Conservation (phyloP, 2,797 vertebrate genomes). For the Alca torda region DNA sequence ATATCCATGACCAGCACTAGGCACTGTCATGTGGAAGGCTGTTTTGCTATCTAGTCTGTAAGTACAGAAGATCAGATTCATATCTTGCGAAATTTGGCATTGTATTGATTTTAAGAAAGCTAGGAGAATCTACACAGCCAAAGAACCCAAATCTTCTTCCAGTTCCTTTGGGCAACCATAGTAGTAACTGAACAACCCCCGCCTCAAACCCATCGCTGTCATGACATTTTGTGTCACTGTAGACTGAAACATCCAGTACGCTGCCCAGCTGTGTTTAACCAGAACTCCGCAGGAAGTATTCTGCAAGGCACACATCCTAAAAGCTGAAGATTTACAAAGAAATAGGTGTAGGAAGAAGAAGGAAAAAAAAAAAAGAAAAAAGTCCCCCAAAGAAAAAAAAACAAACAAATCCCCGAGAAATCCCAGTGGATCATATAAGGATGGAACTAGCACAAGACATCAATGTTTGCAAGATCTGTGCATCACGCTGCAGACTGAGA, state of each 20-base stretch:
- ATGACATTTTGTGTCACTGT: neutral
- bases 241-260: neutral
- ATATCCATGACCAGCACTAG: neutral
- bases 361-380: too few relatives aligned
- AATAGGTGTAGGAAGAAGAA: neutral
- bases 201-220: accelerated
- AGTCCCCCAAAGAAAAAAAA: neutral
- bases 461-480: neutral
- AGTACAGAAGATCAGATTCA: neutral
- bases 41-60: neutral
- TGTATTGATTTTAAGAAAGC: neutral
- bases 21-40: neutral
- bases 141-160: neutral
- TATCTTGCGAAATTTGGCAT: neutral
- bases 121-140: neutral
- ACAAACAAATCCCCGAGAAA: neutral
- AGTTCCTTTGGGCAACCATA: neutral
- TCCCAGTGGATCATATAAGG: neutral
- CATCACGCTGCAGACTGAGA: neutral
- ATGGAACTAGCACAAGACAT: neutral
- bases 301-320: neutral
- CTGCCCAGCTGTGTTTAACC: neutral
- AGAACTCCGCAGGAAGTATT: neutral
- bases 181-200: neutral
- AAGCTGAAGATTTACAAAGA: neutral